Conservation (phyloP, 2,113 vertebrate species). For the Upupa epops region DNA sequence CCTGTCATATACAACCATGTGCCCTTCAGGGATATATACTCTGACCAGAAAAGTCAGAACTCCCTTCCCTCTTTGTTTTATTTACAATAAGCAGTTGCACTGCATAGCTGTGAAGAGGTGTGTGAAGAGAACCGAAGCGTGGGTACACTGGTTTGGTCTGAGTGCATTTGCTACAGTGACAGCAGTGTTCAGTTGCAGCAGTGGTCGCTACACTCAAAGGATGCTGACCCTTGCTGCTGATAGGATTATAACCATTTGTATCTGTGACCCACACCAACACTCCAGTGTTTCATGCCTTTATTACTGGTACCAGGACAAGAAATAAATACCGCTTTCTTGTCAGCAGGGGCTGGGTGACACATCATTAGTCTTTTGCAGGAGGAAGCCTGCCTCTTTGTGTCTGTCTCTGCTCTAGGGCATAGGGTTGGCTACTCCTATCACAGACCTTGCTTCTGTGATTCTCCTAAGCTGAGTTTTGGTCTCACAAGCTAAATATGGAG, state of each 20-base stretch:
- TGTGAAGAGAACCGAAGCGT: neutral
- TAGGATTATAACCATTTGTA: neutral
- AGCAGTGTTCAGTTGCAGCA: neutral
- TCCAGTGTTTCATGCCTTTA: neutral
- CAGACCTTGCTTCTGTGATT: neutral
- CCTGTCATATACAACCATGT: neutral
- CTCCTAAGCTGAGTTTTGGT: neutral
- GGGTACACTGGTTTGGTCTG: rapidly evolving
- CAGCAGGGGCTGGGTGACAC: neutral
- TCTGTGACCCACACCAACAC: neutral
- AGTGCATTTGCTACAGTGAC: neutral
- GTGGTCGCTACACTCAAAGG: neutral
- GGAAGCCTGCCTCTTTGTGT: neutral
- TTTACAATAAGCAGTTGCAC: neutral
- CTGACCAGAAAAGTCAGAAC: neutral
- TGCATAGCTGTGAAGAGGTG: neutral
- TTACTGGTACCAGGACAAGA: neutral
- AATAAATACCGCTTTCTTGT: neutral
- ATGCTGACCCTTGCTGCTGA: neutral
- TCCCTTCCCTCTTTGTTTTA: neutral
- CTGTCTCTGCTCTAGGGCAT: rapidly evolving
- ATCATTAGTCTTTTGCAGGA: neutral
- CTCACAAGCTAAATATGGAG: rapidly evolving
- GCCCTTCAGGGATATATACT: neutral
- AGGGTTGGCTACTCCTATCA: neutral